Conservation (phyloP, 2,888 invertebrate genomes). For the Gari tellinella region DNA sequence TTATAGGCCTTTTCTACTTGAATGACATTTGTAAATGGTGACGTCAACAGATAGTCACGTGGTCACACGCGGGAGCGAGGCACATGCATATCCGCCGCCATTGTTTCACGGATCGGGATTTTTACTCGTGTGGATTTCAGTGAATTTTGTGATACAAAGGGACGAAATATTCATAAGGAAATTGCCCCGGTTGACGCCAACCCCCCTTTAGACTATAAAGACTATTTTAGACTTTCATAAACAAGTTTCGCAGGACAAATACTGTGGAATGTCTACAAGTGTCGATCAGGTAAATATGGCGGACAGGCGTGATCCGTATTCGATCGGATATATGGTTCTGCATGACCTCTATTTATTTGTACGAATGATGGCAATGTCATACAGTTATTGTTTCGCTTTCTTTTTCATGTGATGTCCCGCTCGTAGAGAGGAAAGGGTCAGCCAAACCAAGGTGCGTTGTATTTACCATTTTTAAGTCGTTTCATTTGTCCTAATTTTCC, state of each 20-base stretch:
- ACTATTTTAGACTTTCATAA: conserved; percentile 53
- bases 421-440: conserved; percentile 81
- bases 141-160: conserved; percentile 28
- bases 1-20: too few relatives aligned
- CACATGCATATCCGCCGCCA: conserved; percentile 82
- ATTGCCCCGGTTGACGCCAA: conserved; percentile 11
- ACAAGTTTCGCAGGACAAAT: conserved; percentile 53
- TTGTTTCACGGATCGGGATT: conserved; percentile 74
- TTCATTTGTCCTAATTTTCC: too few relatives aligned
- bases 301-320: conserved; percentile 52
- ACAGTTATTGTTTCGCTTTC: conserved; percentile 49
- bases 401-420: conserved; percentile 67
- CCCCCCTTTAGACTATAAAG: conserved; percentile 37
- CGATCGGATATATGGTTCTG: conserved; percentile 15
- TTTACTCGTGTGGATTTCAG: conserved; percentile 45
- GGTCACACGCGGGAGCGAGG: conserved; percentile 79
- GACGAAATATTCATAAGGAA: conserved; percentile 14
- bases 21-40: conserved; percentile 36
- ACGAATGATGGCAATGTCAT: not conserved
- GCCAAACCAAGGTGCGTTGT: conserved; percentile 78
- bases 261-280: conserved; percentile 82
- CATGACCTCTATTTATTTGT: conserved; percentile 15
- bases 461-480: too few relatives aligned
- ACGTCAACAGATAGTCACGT: conserved; percentile 76
- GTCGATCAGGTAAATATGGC: conserved; percentile 80